Percentiles rank a stretch among this genome's conserved stretches.
These are phyloP conservation scores for Ceryle rudis DNA, from an alignment of 2,797 vertebrate genomes.

Conservation along the genomic window DNA sequence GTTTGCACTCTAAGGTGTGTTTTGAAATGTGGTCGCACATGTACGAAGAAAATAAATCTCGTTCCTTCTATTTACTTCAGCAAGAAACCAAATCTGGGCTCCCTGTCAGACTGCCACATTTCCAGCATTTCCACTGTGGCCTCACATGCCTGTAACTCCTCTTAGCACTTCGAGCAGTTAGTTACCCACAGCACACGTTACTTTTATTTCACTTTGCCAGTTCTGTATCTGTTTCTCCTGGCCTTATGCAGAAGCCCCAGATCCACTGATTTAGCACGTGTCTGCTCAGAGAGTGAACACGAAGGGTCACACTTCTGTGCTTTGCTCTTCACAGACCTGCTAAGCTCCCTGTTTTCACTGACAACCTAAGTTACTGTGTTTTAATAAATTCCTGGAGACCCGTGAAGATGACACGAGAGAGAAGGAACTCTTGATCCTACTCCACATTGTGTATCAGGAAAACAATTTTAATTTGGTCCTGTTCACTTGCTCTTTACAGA, in stretches of 20 bases:
- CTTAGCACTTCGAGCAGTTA: background rate
- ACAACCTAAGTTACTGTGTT: background rate
- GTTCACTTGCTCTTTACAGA: background rate
- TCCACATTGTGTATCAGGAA: background rate
- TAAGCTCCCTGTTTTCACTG: background rate
- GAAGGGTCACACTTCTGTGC: background rate
- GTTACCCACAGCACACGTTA: background rate
- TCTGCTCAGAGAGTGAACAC: background rate
- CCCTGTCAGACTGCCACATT: background rate
- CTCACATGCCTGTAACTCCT: background rate
- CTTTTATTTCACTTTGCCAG: background rate
- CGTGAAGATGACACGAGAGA: fast-evolving
- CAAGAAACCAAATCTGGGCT: background rate
- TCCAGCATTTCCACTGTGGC: background rate
- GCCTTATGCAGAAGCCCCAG: background rate
- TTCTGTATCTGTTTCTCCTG: background rate
- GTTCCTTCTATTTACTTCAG: background rate
- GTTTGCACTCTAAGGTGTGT: background rate
- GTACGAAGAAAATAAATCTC: background rate
- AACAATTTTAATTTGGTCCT: background rate
- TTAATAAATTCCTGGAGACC: background rate
- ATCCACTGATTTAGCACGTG: background rate
- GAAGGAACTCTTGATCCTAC: background rate
- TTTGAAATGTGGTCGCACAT: background rate
- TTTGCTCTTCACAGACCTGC: background rate